Percentiles rank a stretch among this genome's conserved stretches.
Conservation (phyloP, 2,888 invertebrate genomes). For the Synergus umbraculus region DNA sequence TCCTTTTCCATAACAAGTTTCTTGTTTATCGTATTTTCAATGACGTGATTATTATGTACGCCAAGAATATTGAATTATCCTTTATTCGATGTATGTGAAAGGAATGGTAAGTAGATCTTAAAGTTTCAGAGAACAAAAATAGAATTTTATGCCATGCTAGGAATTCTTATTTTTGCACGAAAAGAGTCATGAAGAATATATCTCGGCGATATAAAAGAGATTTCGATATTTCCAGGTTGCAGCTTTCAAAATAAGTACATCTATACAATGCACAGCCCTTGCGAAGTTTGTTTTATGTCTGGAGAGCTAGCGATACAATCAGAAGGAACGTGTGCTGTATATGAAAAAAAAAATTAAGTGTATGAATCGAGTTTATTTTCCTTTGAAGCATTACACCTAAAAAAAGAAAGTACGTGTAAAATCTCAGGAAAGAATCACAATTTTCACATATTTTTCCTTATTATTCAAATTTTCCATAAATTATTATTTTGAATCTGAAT, state of each 20-base stretch:
- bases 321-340: neutral
- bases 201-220: constrained; percentile 22
- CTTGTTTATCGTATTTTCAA: neutral
- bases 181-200: constrained; percentile 16
- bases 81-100: neutral
- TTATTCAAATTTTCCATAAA: too few relatives aligned
- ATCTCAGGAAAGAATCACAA: too few relatives aligned
- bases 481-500: too few relatives aligned
- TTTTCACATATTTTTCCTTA: too few relatives aligned
- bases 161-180: constrained; percentile 7
- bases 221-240: constrained; percentile 19
- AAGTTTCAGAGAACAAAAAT: constrained; percentile 1
- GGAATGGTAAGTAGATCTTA: neutral
- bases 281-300: constrained; percentile 34
- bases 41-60: neutral
- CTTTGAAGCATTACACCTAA: too few relatives aligned
- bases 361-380: too few relatives aligned
- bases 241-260: constrained; percentile 27
- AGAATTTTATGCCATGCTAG: neutral
- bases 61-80: neutral
- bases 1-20: neutral
- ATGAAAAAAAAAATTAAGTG: neutral
- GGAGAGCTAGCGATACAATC: constrained; percentile 34
- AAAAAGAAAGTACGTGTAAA: too few relatives aligned
- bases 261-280: neutral